Conservation (phyloP, 2,113 vertebrate genomes). For the Melanerpes aurifrons region DNA sequence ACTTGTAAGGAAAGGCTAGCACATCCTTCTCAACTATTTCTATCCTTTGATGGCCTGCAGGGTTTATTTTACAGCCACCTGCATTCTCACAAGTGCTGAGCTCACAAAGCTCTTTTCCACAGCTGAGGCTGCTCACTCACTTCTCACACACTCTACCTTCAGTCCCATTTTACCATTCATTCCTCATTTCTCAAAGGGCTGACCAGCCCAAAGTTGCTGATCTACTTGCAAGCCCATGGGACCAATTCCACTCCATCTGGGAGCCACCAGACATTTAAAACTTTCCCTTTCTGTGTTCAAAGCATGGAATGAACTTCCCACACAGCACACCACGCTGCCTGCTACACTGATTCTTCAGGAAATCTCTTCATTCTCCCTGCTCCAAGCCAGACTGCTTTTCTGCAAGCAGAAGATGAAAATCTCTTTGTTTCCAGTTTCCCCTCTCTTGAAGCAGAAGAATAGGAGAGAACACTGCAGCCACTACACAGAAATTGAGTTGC, state of each 20-base stretch:
- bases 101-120: not conserved
- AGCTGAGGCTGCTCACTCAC: not conserved
- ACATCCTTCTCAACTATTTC: not conserved
- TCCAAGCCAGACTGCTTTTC: not conserved
- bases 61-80: not conserved
- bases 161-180: not conserved
- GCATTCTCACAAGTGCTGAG: not conserved
- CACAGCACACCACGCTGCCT: not conserved
- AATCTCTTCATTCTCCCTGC: not conserved
- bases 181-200: not conserved
- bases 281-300: not conserved
- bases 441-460: not conserved
- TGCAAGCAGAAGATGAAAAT: not conserved
- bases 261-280: not conserved
- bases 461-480: fast-evolving
- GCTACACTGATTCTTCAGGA: not conserved
- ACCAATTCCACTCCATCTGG: not conserved
- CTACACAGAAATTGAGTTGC: not conserved
- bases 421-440: not conserved
- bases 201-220: not conserved
- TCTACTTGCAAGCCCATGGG: not conserved
- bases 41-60: not conserved
- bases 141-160: fast-evolving
- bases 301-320: not conserved
- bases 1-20: not conserved